Evolutionary conservation across 2,797 vertebrate species (phyloP), one percentile per base, ranked within the genome.

Genomic region (Valencia hispanica): DNA sequence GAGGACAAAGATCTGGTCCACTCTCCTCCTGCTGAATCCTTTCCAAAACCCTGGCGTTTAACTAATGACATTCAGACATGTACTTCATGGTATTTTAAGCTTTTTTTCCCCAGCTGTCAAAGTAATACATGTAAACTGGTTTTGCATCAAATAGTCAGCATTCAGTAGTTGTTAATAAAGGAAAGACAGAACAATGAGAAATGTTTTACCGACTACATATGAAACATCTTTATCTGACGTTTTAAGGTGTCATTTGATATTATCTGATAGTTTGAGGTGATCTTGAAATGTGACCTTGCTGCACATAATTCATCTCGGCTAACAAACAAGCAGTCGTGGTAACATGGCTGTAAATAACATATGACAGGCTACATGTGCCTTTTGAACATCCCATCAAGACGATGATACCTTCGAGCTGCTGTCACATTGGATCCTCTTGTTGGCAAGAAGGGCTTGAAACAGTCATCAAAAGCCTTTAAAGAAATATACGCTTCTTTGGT

Each of bases 341-440:
- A 88, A 89, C 86, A 66, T 72, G 36, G 68, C 78, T 88, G 88
- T 72, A 79, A 82, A 85, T 83, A 59, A 85, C 79, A 72, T 84
- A 83, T 91, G 92, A 93, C 90, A 87, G 82, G 69, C 84, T 77
- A 63, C 74, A 65, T 82, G 81, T 71, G 80, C 77, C 82, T 84
- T 79, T 75, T 84, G 75, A 82, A 70, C 48, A 61, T 80, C 79
- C 30, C 72, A 86, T 87, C 71, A 30, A 66, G 73, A 73, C 25
- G 82, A 18, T 77, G 80, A 83, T 82, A 48, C 86, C 91, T 91
- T 80, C 79, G 12, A 89, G 93, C 89, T 70, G 72, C 82, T 92
- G 89, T 92, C 92, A 74, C 0, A 39, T 68, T 70, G 59, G 59
- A 87, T 89, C 78, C 75, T 22, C 68, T 76, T 79, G 72, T 75